Evolutionary conservation across 2,113 vertebrate genomes (phyloP), one percentile per base, ranked within the genome.

Genomic region (Puffinus mauretanicus): DNA sequence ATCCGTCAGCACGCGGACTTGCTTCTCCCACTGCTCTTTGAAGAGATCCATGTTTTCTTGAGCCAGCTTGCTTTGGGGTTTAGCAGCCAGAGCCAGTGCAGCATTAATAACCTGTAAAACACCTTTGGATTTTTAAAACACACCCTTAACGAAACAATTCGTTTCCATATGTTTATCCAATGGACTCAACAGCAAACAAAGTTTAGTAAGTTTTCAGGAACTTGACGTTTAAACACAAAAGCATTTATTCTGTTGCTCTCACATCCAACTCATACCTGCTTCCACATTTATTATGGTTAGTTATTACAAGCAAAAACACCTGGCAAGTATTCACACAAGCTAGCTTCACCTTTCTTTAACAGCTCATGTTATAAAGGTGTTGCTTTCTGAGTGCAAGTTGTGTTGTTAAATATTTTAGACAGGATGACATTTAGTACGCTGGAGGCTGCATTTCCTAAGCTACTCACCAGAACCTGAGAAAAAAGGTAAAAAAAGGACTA

Each of bases 21-120:
- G 99, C 97, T 98, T 99, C 98, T 99, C 99, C 99, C 99, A 99
- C 83, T 99, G 98, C 82, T 99, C 99, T 96, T 99, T 99, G 98
- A 99, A 99, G 93, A 99, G 97, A 95, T 99, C 99, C 99, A 99
- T 99, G 97, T 99, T 99, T 93, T 99, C 99, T 76, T 99, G 99
- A 84, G 99, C 99, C 97, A 99, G 98, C 94, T 99, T 99, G 98
- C 99, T 99, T 96, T 99, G 99, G 86, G 99, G 99, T 91, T 99
- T 99, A 81, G 99, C 99, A 97, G 99, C 99, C 87, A 99, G 98
- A 93, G 99, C 99, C 96, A 99, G 96, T 2, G 99, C 99, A 75
- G 99, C 99, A 91, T 99, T 99, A 97, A 99, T 99, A 96, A 99
- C 99, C 99, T 99, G 98, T 7, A 98, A 98, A 98, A 98, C 60